Conservation (phyloP, 2,888 invertebrate genomes). For the Ceriagrion tenellum region DNA sequence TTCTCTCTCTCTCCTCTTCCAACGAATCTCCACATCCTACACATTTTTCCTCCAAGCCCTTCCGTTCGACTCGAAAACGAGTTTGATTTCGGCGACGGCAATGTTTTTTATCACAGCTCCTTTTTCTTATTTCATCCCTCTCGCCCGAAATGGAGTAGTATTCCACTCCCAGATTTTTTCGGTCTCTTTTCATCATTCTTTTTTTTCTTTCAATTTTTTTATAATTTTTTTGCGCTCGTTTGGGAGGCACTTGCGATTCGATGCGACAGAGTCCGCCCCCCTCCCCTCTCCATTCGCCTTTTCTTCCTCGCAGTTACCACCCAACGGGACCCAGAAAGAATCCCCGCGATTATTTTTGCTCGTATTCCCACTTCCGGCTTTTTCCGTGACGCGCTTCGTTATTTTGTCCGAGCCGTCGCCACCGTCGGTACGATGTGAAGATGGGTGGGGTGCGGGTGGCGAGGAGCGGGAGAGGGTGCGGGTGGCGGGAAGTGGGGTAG, state of each 20-base stretch:
- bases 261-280: not conserved
- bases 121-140: not conserved
- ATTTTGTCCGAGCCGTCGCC: not conserved
- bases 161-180: not conserved
- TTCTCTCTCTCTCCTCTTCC: not conserved
- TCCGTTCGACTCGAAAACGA: not conserved
- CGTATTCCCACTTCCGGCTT: not conserved
- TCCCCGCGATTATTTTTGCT: conserved; percentile 1
- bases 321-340: not conserved
- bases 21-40: not conserved
- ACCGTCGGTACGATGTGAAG: not conserved
- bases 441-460: not conserved
- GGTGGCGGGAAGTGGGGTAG: not conserved
- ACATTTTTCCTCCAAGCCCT: not conserved
- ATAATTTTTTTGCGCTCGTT: not conserved
- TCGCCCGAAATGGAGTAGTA: not conserved
- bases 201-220: not conserved
- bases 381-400: not conserved
- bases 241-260: not conserved
- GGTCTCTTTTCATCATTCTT: not conserved
- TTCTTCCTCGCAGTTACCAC: not conserved
- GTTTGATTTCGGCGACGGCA: not conserved
- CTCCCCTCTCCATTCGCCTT: not conserved
- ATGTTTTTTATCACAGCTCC: not conserved
- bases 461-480: not conserved